Evolutionary conservation across 2,797 vertebrate species (phyloP).

Genomic region (Notolepis coatsorum): DNA sequence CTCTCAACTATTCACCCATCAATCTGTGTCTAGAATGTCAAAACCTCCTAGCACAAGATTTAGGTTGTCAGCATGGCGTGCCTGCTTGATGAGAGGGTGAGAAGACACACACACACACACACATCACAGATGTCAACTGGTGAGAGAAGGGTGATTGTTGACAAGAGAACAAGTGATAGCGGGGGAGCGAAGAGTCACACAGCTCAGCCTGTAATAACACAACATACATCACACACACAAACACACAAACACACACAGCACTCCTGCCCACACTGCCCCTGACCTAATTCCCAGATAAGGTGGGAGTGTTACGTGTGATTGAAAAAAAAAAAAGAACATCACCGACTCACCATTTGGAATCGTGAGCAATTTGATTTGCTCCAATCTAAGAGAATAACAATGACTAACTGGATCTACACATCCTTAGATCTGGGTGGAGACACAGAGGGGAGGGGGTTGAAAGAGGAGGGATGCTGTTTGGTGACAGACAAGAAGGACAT

Average conservation of each 20-base stretch:
- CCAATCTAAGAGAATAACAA: constrained; percentile 10
- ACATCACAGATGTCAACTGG: constrained; percentile 6
- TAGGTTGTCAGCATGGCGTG: constrained; percentile 1
- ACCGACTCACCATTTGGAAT: constrained; percentile 9
- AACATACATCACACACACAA: not conserved
- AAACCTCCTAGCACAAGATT: not conserved
- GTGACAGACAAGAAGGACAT: too few relatives aligned
- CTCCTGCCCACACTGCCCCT: not conserved
- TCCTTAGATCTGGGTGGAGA: constrained; percentile 3
- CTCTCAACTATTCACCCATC: not conserved
- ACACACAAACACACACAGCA: not conserved
- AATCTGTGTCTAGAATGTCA: not conserved
- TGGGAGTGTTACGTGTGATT: constrained; percentile 8
- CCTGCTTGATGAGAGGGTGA: not conserved
- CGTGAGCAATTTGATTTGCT: constrained; percentile 24
- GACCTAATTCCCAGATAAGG: constrained; percentile 42
- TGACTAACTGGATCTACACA: constrained; percentile 20
- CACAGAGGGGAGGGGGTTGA: not conserved
- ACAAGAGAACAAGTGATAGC: not conserved
- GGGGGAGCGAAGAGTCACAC: not conserved
- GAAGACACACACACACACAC: constrained; percentile 1
- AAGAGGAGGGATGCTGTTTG: not conserved
- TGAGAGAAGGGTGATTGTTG: not conserved
- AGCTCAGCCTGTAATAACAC: not conserved
- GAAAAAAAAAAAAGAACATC: constrained; percentile 30